Base-by-base conservation (phyloP, 2,113 vertebrate genomes). In the Pleuronectes platessa region DNA sequence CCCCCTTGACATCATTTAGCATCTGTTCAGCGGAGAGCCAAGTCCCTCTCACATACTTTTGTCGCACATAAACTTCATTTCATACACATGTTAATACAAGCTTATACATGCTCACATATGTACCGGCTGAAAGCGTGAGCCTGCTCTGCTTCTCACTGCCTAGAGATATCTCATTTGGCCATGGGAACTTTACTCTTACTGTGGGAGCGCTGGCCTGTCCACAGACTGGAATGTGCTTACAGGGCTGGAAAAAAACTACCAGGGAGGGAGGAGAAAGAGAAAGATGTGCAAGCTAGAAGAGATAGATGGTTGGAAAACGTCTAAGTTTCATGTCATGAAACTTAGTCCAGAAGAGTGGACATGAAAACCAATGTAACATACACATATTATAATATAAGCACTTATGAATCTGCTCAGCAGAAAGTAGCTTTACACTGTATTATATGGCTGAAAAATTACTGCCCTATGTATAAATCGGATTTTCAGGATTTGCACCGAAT, bases 151-250 rank as follows among this genome's bases (percentile, higher is more conserved):
- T 20, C 26, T 61, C 26, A 70, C 55, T 68, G 21, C n/a, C 49
- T 55, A 2, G 69, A 66, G 51, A 59, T 63, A 68, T 70, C 76
- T 60, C 62, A 54, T 71, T 85, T 79, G 18, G 82, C 83, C 83
- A 60, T 69, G 76, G 68, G 84, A 91, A 86, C 85, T 81, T 23
- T 87, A 84, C 56, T 89, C 70, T 82, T 86, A 66, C 88, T 84
- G 81, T 31, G 31, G 31, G 31, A 31, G 31, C 71, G 64, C 64
- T 58, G 74, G 76, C 61, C 85, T 70, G 82, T 90, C 86, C 84
- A 79, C 76, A 85, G 69, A 51, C 66, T 89, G 87, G 92, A 94
- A 94, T 93, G 89, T 92, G 91, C 92, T 94, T 93, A 91, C 85
- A 89, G 55, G 65, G 84, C 79, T 90, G 90, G 92, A 92, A 93